Evolutionary conservation across 2,888 invertebrate species (phyloP).

Genomic region (Penaeus monodon): DNA sequence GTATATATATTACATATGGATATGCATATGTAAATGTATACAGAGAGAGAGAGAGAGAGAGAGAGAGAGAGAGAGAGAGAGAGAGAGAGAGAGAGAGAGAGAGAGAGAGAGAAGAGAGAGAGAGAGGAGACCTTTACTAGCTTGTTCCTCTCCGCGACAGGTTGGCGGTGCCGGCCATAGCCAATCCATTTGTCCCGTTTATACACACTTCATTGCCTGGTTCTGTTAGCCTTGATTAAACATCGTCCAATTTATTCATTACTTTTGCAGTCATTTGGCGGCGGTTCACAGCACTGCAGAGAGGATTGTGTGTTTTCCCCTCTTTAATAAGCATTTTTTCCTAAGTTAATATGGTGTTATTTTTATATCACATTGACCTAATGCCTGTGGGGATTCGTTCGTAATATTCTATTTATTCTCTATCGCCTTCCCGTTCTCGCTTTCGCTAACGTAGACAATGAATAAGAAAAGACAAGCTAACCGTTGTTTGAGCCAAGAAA

Average conservation of each 20-base stretch:
- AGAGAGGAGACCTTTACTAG: slow-evolving; percentile 11
- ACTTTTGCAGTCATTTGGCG: slow-evolving; percentile 4
- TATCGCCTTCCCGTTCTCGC: too few relatives aligned
- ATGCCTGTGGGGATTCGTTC: too few relatives aligned
- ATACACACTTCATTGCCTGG: slow-evolving; percentile 33
- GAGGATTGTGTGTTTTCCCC: neutral
- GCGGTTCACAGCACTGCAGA: neutral
- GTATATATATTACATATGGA: too few relatives aligned
- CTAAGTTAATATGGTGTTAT: too few relatives aligned
- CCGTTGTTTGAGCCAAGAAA: too few relatives aligned
- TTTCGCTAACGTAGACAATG: too few relatives aligned
- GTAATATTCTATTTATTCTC: too few relatives aligned
- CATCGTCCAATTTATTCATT: slow-evolving; percentile 36
- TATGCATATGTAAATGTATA: too few relatives aligned
- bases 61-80: neutral
- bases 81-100: neutral
- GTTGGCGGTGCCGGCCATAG: slow-evolving; percentile 21
- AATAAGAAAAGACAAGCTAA: too few relatives aligned
- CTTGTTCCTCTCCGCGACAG: slow-evolving; percentile 10
- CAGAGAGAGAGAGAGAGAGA: neutral
- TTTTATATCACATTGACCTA: too few relatives aligned
- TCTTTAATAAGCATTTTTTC: too few relatives aligned
- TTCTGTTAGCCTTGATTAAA: slow-evolving; percentile 38
- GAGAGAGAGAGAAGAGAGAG: slow-evolving; percentile 15
- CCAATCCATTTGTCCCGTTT: slow-evolving; percentile 41